These are phyloP conservation scores for Urocolius indicus DNA, from an alignment of 2,113 vertebrate genomes.

Conservation along the genomic window DNA sequence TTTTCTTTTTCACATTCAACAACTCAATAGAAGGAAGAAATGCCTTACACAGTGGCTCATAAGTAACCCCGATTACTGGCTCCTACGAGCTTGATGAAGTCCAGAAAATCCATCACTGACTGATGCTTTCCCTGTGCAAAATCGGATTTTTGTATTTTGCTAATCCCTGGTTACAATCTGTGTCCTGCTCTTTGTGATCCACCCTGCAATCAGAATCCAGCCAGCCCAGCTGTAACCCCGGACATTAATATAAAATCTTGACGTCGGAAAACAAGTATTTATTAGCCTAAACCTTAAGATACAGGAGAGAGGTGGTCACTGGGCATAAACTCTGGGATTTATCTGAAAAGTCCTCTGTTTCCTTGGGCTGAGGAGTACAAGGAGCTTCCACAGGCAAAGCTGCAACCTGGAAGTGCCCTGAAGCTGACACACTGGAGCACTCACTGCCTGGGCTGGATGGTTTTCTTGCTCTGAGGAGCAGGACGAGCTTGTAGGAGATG, in stretches of 20 bases:
- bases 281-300: slow-evolving; percentile 31
- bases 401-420: background rate
- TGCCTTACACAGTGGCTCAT: background rate
- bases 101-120: slow-evolving; percentile 87
- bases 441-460: background rate
- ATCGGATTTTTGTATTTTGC: slow-evolving; percentile 92
- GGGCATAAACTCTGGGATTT: slow-evolving; percentile 65
- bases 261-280: background rate
- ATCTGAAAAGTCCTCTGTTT: background rate
- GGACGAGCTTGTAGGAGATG: slow-evolving; percentile 54
- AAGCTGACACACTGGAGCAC: slow-evolving; percentile 47
- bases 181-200: slow-evolving; percentile 81
- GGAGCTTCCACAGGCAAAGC: background rate
- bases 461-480: background rate
- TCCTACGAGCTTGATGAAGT: slow-evolving; percentile 82
- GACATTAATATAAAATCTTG: slow-evolving; percentile 38
- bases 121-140: slow-evolving; percentile 88
- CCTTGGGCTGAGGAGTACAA: background rate
- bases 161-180: slow-evolving; percentile 96
- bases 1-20: background rate
- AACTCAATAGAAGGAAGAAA: slow-evolving; percentile 22
- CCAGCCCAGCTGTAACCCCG: slow-evolving; percentile 70
- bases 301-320: background rate
- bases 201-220: slow-evolving; percentile 77
- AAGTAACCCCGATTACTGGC: slow-evolving; percentile 63